Base-by-base conservation (phyloP, 1,140 invertebrate species). In the Planococcus citri region DNA sequence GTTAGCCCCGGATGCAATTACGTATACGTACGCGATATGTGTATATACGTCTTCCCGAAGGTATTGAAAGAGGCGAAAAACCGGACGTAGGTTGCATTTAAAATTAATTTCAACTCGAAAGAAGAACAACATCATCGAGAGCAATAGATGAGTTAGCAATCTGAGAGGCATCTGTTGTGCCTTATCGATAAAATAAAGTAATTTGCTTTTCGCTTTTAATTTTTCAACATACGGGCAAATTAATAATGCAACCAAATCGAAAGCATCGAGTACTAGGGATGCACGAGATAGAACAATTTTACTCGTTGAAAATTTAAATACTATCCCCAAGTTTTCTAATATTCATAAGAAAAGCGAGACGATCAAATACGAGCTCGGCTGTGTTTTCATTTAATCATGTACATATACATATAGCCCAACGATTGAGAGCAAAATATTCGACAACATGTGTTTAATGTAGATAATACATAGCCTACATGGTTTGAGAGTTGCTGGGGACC, bases 251-350 rank as follows among this genome's bases (percentile, higher is more conserved):
- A 3, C 10, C 41, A 20, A 51, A 51, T 51, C 41, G 41, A 51
- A 51, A 51, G 41, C 41, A 51, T 51, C 41, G 29, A 33, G 12
- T 33, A 33, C 29, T 3, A 51, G 41, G 12, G 41, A 17, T 17
- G 10, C 17, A 17, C 17, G 17, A 51, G 41, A 51, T n/a, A 17
- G 41, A 51, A 51, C 41, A 51, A 51, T 51, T 51, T 51, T 17
- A 51, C 41, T 51, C 41, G 41, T 51, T 51, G 41, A 51, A 51
- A 51, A 51, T 51, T 51, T 51, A 51, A 51, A 51, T 51, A 51
- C 41, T 20, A 20, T 20, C 10, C n/a, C 41, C 17, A 20, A 51
- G 41, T 51, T 51, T 51, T 51, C 41, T 51, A 51, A 51, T 51
- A 51, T 51, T 51, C 17, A 51, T 51, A 17, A 51, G 41, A 51